phyloP scores from a whole-genome alignment of 92 coral and sea anemone genomes.

The Actinernus sp. region DNA sequence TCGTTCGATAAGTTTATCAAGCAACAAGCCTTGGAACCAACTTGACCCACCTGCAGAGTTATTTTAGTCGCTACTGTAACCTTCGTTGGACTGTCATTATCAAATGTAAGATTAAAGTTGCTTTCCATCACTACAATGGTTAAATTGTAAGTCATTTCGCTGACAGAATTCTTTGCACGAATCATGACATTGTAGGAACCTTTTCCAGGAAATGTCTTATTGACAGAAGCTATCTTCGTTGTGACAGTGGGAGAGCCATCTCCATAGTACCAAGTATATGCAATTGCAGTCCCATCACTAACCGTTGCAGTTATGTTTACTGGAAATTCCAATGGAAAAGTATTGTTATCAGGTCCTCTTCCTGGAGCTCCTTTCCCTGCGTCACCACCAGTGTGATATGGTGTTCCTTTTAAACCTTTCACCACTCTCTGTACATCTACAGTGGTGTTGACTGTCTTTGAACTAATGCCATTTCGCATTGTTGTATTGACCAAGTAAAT shows the following conservation, averaged over 20 bases:
- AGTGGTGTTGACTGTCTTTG: constrained; percentile 31
- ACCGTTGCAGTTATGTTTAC: constrained; percentile 50
- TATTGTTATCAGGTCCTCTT: constrained; percentile 51
- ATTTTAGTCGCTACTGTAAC: constrained; percentile 37
- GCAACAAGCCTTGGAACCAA: constrained; percentile 80
- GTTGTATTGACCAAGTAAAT: constrained; percentile 44
- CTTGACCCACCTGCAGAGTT: constrained; percentile 49
- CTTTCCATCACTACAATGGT: constrained; percentile 65
- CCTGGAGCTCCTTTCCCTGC: constrained; percentile 74
- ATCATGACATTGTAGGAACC: constrained; percentile 39
- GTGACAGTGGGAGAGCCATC: constrained; percentile 39
- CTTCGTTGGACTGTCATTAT: constrained; percentile 67
- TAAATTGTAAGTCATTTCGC: constrained; percentile 31
- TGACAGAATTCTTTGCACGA: constrained; percentile 77
- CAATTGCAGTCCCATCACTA: constrained; percentile 74
- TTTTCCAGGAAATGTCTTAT: constrained; percentile 10
- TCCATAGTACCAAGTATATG: constrained; percentile 66
- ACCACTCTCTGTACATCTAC: constrained; percentile 83
- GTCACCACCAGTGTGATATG: constrained; percentile 69
- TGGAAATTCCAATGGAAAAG: constrained; percentile 70
- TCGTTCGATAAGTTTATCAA: constrained; percentile 73
- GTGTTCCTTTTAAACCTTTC: constrained; percentile 45
- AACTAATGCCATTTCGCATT: constrained; percentile 54
- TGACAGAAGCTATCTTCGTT: constrained; percentile 31
- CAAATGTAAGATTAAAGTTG: constrained; percentile 52